Base-by-base conservation (phyloP, 2,113 vertebrate genomes). In the Myotis yumanensis region DNA sequence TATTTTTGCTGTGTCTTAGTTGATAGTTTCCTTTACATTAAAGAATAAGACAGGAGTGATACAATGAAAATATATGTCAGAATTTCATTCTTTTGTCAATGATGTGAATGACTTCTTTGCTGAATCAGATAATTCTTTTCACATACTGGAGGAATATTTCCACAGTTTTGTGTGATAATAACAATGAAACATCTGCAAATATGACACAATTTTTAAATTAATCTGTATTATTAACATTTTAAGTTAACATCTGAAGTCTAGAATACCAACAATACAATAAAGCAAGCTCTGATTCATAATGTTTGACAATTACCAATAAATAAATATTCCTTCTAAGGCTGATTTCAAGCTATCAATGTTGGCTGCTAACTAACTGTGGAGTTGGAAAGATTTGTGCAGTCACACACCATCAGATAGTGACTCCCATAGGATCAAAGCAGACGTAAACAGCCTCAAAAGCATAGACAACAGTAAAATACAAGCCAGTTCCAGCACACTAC, bases 211-310 rank as follows among this genome's bases (percentile, higher is more conserved):
- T 96, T 57, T 59, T 43, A 95, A 93, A 71, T 94, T 40, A 85
- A 86, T 95, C 68, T 46, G 35, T 90, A 82, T 95, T 88, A 75
- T 57, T 84, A 37, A 71, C 32, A 81, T 85, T 83, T 93, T 93
- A 62, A 62, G 37, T 64, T 82, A 83, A 64, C 40, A 64, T 77
- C 59, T 87, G 81, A 91, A 88, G 52, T 93, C 87, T 80, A 59
- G 23, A 86, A 95, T 94, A 84, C 71, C 80, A 91, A 89, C 54
- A 94, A 11, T 37, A 48, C 37, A 72, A 68, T 76, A 84, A 93
- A 91, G 59, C 52, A 87, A 95, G 30, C 40, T 30, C 30, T 95
- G 22, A 64, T 91, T 86, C 93, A 48, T 43, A 83, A 30, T 11
- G 18, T 71, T 94, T 96, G 79, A 91, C 73, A 92, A 52, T 73